Percentiles rank a stretch among this genome's conserved stretches.
Conservation (phyloP, 37 sponge, comb jelly and placozoan species). For the Aplysina aerophoba region DNA sequence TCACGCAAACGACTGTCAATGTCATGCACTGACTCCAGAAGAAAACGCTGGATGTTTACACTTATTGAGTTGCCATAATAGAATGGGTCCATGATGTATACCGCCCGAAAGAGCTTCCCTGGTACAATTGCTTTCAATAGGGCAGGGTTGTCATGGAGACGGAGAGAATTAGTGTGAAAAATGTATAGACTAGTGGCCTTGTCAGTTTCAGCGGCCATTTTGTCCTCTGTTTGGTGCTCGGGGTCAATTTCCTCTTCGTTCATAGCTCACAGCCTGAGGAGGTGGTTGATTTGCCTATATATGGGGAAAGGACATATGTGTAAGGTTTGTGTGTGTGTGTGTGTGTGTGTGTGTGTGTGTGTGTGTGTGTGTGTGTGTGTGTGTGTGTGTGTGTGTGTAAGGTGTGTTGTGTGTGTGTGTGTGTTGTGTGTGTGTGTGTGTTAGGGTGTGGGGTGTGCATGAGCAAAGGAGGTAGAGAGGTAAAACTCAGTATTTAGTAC, state of each 20-base stretch:
- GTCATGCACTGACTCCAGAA: conserved; percentile 64
- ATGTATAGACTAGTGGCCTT: conserved; percentile 36
- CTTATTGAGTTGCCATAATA: too few species aligned
- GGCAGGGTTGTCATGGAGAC: conserved; percentile 77
- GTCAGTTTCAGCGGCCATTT: neutral
- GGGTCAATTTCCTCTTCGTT: neutral
- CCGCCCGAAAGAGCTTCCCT: conserved; percentile 35
- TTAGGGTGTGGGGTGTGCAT: too few species aligned
- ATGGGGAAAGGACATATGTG: neutral
- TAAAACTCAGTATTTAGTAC: too few species aligned
- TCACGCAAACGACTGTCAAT: conserved; percentile 39
- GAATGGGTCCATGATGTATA: conserved; percentile 66
- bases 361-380: too few species aligned
- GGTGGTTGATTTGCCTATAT: neutral
- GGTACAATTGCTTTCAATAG: conserved; percentile 18
- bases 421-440: too few species aligned
- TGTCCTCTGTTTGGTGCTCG: neutral
- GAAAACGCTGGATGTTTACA: conserved; percentile 21
- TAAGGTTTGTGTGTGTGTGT: too few species aligned
- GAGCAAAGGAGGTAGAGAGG: too few species aligned
- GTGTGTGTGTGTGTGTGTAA: too few species aligned
- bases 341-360: too few species aligned
- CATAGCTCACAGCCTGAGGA: neutral
- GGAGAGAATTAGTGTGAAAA: conserved; percentile 60
- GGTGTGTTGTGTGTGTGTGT: too few species aligned